These are phyloP conservation scores for Pterostichus madidus DNA, from an alignment of 2,888 invertebrate genomes.

Conservation along the genomic window DNA sequence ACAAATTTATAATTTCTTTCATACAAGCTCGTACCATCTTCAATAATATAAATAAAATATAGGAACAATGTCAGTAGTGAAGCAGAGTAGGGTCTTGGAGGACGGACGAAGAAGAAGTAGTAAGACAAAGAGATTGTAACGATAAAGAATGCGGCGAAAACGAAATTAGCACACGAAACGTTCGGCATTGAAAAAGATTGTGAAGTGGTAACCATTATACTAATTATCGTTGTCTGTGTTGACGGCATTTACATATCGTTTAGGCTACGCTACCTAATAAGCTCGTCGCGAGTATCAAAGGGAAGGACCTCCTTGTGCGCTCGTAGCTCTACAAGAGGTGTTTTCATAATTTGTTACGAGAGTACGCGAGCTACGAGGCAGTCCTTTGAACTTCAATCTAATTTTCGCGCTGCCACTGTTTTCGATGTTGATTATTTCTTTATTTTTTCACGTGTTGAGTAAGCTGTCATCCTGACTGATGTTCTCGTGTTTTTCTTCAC, in stretches of 20 bases:
- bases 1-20: too few species aligned
- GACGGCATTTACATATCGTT: constrained; percentile 76
- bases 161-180: constrained; percentile 55
- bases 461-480: not conserved
- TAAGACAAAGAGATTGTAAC: not conserved
- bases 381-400: constrained; percentile 76
- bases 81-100: too few species aligned
- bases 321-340: constrained; percentile 72
- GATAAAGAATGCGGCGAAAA: constrained; percentile 24
- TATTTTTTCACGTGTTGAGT: constrained; percentile 67
- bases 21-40: too few species aligned
- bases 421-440: constrained; percentile 70
- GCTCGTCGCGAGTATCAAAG: constrained; percentile 63
- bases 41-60: too few species aligned
- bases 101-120: not conserved
- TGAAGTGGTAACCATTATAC: constrained; percentile 77
- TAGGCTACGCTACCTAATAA: constrained; percentile 63
- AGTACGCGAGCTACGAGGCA: constrained; percentile 73
- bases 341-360: constrained; percentile 75
- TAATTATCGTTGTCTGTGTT: constrained; percentile 76
- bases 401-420: constrained; percentile 75
- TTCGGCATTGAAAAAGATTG: constrained; percentile 70
- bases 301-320: constrained; percentile 16
- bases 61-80: too few species aligned
- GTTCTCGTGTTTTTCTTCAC: too few species aligned